Percentiles rank a stretch among this genome's conserved stretches.
phyloP scores from a whole-genome alignment of 2,797 vertebrate species.

The Sebastes minor region DNA sequence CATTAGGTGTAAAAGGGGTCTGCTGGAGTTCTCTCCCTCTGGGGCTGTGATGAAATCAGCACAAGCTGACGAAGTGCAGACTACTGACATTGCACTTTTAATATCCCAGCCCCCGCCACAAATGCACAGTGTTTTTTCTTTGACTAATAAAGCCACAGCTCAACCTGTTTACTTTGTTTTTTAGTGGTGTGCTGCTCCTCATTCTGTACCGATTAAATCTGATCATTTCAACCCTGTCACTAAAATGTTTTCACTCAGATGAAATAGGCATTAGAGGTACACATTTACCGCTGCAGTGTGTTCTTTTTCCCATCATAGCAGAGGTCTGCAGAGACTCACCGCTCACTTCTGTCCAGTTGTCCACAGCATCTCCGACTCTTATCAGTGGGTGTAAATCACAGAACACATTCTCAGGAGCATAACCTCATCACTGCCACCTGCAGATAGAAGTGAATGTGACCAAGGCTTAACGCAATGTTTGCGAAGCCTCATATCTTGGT shows the following conservation, averaged over 20 bases:
- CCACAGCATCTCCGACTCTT: constrained; percentile 70
- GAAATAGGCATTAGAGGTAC: not conserved
- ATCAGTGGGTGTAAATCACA: constrained; percentile 75
- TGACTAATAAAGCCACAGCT: constrained; percentile 33
- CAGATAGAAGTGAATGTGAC: constrained; percentile 54
- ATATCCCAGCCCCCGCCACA: constrained; percentile 16
- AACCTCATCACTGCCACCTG: constrained; percentile 64
- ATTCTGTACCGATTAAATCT: not conserved
- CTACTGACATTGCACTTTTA: constrained; percentile 44
- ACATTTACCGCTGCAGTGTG: not conserved
- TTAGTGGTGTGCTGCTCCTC: not conserved
- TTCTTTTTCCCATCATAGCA: constrained; percentile 29
- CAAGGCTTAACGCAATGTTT: constrained; percentile 25
- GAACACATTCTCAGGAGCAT: constrained; percentile 70
- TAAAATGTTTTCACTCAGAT: constrained; percentile 9
- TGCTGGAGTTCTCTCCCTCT: constrained; percentile 53
- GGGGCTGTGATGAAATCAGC: constrained; percentile 60
- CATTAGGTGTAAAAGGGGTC: constrained; percentile 66
- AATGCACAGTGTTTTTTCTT: constrained; percentile 2
- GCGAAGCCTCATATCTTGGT: constrained; percentile 21
- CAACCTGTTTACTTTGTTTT: not conserved
- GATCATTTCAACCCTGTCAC: not conserved
- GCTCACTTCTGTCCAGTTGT: constrained; percentile 77
- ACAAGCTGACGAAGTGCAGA: constrained; percentile 65
- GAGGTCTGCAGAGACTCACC: constrained; percentile 66